Base-by-base conservation (phyloP, 2,888 invertebrate species). In the Bursaphelenchus okinawaensis region DNA sequence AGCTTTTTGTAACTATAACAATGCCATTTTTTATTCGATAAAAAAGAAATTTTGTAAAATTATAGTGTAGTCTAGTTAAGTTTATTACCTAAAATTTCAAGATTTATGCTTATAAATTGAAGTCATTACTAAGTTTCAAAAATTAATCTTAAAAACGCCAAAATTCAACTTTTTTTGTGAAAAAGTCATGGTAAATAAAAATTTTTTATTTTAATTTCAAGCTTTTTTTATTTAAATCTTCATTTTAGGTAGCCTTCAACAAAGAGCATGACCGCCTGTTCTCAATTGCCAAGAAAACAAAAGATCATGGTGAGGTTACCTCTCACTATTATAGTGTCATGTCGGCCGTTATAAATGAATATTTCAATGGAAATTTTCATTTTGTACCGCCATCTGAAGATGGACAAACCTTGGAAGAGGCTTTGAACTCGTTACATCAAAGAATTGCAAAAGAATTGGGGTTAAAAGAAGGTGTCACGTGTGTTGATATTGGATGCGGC, bases 261-360 rank as follows among this genome's bases (percentile, higher is more conserved):
- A 58, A 73, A 19, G 73, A 79, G 55, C 81, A 81, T 68, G 72
- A 69, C 27, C 63, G 66, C 20, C 72, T 81, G n/a, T 81, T 72
- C 68, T 67, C 65, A 20, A 69, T 78, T 52, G 81, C 81, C 9
- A 70, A 74, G 55, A 55, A 68, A 51, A 63, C 68, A 19, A 73
- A 71, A 0, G 68, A 78, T 58, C 75, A 80, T 67, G 64, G 71
- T 52, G 68, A 68, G 31, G 79, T 80, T 29, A 81, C 81, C 1
- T 66, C 77, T 8, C 81, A 81, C 67, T 81, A 80, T 68, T 81
- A 81, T 56, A 77, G 77, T 52, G 78, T 81, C 19, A 81, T 80
- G 81, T 78, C 78, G 28, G 73, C 68, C n/a, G 80, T 80, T 19
- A 82, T 81, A 52, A 76, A 82, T 31, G 71, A 78, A 40, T 82